These are phyloP conservation scores for Athene cunicularia DNA, from an alignment of 2,113 vertebrate species.

Conservation along the genomic window DNA sequence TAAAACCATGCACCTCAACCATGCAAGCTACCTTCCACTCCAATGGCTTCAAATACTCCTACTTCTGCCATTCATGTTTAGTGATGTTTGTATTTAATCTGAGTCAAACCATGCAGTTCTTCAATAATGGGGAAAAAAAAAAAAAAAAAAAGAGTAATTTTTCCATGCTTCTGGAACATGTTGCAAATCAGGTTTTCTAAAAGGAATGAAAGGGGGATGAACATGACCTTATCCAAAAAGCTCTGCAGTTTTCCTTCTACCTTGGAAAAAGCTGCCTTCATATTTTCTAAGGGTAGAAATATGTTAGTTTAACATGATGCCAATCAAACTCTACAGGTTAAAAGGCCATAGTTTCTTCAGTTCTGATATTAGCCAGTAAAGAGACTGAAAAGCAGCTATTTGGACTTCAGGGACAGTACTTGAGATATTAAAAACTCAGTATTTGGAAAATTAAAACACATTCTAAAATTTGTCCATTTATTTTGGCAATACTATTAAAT, in stretches of 20 bases:
- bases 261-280: conserved; percentile 32
- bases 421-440: conserved; percentile 43
- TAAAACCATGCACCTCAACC: not conserved
- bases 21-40: not conserved
- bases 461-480: not conserved
- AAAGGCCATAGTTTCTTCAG: conserved; percentile 64
- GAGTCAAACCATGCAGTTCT: not conserved
- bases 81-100: not conserved
- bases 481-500: not conserved
- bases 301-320: conserved; percentile 57
- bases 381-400: conserved; percentile 39
- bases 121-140: not conserved
- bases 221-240: conserved; percentile 48
- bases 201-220: conserved; percentile 8
- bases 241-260: not conserved
- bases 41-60: not conserved
- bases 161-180: conserved; percentile 9
- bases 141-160: not conserved
- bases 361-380: conserved; percentile 58
- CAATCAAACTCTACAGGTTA: conserved; percentile 64
- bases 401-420: conserved; percentile 11
- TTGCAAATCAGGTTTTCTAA: conserved; percentile 30
- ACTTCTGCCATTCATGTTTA: not conserved
- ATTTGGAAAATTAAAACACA: conserved; percentile 56
- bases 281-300: conserved; percentile 56